Percentiles rank a stretch among this genome's conserved stretches.
phyloP scores from a whole-genome alignment of 2,888 invertebrate species.

The Drosophila leonis region DNA sequence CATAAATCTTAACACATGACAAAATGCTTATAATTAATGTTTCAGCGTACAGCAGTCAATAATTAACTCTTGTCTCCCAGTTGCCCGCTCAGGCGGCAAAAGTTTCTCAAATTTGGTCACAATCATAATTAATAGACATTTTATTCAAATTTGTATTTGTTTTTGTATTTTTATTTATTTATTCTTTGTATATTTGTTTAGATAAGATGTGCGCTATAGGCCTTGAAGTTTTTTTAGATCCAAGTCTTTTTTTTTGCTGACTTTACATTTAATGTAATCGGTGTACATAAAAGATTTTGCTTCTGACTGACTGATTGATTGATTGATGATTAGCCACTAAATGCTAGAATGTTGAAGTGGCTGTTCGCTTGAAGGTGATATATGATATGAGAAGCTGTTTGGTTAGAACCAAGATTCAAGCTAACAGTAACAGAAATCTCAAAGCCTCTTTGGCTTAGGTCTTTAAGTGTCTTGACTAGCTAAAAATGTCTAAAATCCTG shows the following conservation, averaged over 20 bases:
- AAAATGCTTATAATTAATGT: conserved; percentile 52
- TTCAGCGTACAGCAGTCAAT: conserved; percentile 44
- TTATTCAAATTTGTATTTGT: conserved; percentile 44
- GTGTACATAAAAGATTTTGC: conserved; percentile 6
- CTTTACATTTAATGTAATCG: background rate
- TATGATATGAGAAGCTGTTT: background rate
- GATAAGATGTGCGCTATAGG: conserved; percentile 30
- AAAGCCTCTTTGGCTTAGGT: no score
- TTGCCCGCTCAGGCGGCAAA: conserved; percentile 39
- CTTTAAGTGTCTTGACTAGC: background rate
- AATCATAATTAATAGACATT: conserved; percentile 52
- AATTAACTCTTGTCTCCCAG: conserved; percentile 48
- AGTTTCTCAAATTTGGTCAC: conserved; percentile 38
- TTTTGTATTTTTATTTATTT: background rate
- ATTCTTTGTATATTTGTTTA: conserved; percentile 45
- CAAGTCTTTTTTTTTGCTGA: conserved; percentile 6
- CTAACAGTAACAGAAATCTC: no score
- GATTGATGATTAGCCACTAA: conserved; percentile 5
- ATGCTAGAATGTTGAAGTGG: background rate
- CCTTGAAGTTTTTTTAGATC: conserved; percentile 22
- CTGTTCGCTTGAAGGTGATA: background rate
- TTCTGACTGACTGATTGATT: conserved; percentile 5
- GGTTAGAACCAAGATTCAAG: background rate
- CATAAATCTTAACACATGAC: conserved; percentile 57
- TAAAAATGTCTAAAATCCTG: background rate